Conservation (phyloP, 2,888 invertebrate species). For the Nomada flava region DNA sequence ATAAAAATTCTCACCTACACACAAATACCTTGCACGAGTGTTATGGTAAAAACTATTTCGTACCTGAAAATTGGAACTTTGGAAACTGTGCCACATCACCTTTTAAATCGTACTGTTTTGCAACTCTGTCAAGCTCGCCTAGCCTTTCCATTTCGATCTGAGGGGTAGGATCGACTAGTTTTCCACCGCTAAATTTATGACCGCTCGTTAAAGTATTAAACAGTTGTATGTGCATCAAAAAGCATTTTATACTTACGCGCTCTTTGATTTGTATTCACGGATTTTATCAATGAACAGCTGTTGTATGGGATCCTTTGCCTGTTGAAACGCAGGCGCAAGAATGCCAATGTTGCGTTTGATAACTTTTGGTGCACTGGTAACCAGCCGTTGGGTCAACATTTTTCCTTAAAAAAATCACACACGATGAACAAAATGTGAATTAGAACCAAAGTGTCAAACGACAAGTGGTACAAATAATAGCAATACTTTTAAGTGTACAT, state of each 20-base stretch:
- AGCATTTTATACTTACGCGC: slow-evolving; percentile 88
- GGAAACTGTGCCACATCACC: slow-evolving; percentile 96
- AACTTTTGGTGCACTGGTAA: slow-evolving; percentile 73
- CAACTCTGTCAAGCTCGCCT: slow-evolving; percentile 92
- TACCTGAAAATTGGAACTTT: slow-evolving; percentile 90
- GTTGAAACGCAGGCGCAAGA: slow-evolving; percentile 88
- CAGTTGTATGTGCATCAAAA: neutral
- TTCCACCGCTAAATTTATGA: slow-evolving; percentile 87
- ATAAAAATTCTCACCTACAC: neutral
- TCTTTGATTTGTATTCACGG: slow-evolving; percentile 94
- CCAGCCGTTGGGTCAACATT: slow-evolving; percentile 78
- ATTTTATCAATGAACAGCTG: slow-evolving; percentile 97
- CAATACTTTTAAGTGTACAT: neutral
- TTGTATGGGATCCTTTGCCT: slow-evolving; percentile 95
- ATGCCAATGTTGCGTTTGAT: slow-evolving; percentile 89
- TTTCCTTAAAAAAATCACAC: slow-evolving; percentile 54
- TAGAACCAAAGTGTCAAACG: neutral
- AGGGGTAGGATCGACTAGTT: slow-evolving; percentile 93
- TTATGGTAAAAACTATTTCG: neutral
- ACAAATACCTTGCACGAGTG: no score
- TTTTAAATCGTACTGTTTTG: slow-evolving; percentile 91
- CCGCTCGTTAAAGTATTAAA: neutral
- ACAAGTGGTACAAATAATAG: neutral
- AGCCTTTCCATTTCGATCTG: slow-evolving; percentile 90
- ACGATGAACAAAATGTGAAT: neutral